A percentile compares a stretch with the other conserved stretches of the same genome.
Conservation (phyloP, 2,113 vertebrate genomes). For the Oceanites oceanicus region DNA sequence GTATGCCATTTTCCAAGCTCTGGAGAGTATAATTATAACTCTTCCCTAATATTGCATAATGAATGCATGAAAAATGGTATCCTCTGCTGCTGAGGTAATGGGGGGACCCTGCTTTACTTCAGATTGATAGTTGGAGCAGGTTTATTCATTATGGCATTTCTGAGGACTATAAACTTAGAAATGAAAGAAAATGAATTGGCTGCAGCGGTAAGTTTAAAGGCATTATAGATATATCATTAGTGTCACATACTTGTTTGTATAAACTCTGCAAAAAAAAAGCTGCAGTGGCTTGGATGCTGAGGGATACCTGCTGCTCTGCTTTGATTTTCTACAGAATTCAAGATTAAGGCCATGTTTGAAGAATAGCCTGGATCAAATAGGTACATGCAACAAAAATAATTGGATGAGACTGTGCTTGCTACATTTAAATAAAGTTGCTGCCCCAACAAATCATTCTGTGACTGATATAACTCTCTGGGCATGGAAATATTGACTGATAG, state of each 20-base stretch:
- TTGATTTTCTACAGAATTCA: neutral
- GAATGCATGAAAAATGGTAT: neutral
- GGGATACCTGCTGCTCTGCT: neutral
- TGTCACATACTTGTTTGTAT: neutral
- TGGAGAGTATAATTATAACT: neutral
- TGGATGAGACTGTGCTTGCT: neutral
- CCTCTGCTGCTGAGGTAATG: neutral
- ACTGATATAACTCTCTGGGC: neutral
- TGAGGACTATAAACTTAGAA: neutral
- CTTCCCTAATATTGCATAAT: neutral
- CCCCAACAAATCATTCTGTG: neutral
- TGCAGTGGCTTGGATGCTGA: neutral
- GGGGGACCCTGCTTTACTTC: neutral
- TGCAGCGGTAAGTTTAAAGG: neutral
- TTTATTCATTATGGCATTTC: neutral
- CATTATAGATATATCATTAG: neutral
- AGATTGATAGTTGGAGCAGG: neutral
- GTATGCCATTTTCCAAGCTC: neutral
- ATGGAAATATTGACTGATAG: constrained; percentile 21
- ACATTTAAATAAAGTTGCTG: neutral
- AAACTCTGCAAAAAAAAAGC: neutral
- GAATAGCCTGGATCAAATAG: neutral
- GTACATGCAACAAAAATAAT: neutral
- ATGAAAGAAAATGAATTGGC: neutral
- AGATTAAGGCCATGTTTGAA: neutral